Evolutionary conservation across 2,888 invertebrate species (phyloP).

Genomic region (Eilema sororculum): DNA sequence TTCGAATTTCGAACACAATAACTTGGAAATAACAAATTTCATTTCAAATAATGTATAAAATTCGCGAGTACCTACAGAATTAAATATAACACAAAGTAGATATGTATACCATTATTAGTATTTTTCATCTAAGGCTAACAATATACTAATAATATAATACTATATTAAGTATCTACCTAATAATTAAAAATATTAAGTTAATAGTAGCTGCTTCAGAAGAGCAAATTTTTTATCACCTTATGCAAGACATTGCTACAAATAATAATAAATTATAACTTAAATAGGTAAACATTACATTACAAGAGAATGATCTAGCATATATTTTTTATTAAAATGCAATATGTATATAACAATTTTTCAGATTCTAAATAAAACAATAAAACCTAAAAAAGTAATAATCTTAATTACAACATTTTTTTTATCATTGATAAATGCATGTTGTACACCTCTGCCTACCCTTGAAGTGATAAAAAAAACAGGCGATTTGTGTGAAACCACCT

Average conservation of each 20-base stretch:
- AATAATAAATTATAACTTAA: too few relatives aligned
- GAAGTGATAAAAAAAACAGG: not conserved
- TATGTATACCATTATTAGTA: not conserved
- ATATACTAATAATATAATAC: too few relatives aligned
- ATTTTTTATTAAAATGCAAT: not conserved
- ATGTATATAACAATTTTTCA: not conserved
- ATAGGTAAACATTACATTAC: too few relatives aligned
- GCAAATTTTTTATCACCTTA: too few relatives aligned
- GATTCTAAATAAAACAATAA: not conserved
- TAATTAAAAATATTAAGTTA: not conserved
- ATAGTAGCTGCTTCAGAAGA: too few relatives aligned
- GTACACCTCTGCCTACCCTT: not conserved
- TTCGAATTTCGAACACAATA: not conserved
- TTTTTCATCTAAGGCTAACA: not conserved
- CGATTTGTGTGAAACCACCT: too few relatives aligned
- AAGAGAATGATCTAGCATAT: not conserved
- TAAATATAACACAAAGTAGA: not conserved
- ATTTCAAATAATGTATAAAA: not conserved
- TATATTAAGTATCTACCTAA: not conserved
- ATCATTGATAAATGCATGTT: not conserved
- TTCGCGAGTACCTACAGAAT: not conserved
- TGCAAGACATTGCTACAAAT: too few relatives aligned
- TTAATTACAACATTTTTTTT: too few relatives aligned
- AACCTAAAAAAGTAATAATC: too few relatives aligned
- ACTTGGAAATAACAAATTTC: not conserved